Percentiles rank a stretch among this genome's conserved stretches.
Conservation (phyloP, 2,113 vertebrate genomes). For the Anthoscopus minutus region DNA sequence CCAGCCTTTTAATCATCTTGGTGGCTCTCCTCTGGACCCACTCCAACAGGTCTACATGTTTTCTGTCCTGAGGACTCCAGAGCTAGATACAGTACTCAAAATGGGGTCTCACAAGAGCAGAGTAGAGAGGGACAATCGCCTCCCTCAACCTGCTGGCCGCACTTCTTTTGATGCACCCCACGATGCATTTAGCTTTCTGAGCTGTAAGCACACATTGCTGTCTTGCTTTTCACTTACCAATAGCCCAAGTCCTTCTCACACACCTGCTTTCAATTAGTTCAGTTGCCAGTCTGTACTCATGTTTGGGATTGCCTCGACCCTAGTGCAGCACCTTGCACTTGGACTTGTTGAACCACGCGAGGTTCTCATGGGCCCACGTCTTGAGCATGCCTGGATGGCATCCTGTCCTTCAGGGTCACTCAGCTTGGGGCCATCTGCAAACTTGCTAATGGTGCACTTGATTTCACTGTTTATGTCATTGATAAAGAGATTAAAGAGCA, state of each 20-base stretch:
- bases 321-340: not conserved
- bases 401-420: not conserved
- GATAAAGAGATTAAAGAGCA: not conserved
- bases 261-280: not conserved
- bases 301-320: fast-evolving
- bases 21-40: too few relatives aligned
- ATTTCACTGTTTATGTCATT: not conserved
- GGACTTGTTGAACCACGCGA: not conserved
- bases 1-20: not conserved
- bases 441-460: fast-evolving
- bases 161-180: not conserved
- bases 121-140: not conserved
- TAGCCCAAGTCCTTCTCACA: not conserved
- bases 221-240: fast-evolving
- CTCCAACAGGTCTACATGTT: not conserved
- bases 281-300: not conserved
- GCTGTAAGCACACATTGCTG: not conserved
- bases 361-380: not conserved
- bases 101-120: not conserved
- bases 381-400: not conserved
- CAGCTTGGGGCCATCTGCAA: not conserved
- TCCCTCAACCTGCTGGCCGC: not conserved
- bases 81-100: not conserved
- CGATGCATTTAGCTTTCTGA: fast-evolving
- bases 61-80: not conserved